These are phyloP conservation scores for Bombus sylvicola DNA, from an alignment of 1,140 invertebrate genomes.

Conservation along the genomic window DNA sequence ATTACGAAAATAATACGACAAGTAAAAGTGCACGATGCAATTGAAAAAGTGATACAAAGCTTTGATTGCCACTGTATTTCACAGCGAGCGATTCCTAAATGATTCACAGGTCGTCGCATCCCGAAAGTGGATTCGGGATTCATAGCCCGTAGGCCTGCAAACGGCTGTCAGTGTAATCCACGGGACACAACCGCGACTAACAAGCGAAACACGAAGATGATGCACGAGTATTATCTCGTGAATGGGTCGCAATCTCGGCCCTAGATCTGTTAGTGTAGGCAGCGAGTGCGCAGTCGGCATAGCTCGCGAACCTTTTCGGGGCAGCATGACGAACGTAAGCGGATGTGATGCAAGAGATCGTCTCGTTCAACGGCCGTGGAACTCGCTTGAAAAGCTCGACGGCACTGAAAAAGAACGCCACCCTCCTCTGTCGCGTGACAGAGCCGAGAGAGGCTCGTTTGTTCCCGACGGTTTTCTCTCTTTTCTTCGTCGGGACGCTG, in stretches of 20 bases:
- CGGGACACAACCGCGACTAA: conserved; percentile 49
- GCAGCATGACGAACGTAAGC: conserved; percentile 37
- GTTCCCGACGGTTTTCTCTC: conserved; percentile 8
- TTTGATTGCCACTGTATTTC: too few species aligned
- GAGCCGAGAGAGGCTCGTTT: conserved; percentile 8
- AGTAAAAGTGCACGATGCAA: too few species aligned
- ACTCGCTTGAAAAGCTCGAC: conserved; percentile 23
- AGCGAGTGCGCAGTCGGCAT: conserved; percentile 42
- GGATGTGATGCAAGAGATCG: conserved; percentile 49
- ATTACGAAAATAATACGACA: too few species aligned
- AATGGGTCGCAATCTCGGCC: conserved; percentile 57
- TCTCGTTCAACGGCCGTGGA: conserved; percentile 20
- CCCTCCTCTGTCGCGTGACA: conserved; percentile 18
- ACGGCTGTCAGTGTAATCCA: conserved; percentile 45
- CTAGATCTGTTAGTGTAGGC: conserved; percentile 51
- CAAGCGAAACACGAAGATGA: conserved; percentile 52
- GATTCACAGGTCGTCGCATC: neutral
- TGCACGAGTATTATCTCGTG: conserved; percentile 56
- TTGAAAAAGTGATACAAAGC: too few species aligned
- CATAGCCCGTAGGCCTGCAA: conserved; percentile 13
- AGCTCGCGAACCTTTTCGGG: conserved; percentile 46
- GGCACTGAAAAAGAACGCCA: conserved; percentile 11
- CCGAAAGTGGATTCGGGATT: neutral
- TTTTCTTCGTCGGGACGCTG: neutral
- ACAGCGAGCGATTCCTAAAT: too few species aligned